phyloP scores from a whole-genome alignment of 2,888 invertebrate genomes.

The Cantharis flavilabris region DNA sequence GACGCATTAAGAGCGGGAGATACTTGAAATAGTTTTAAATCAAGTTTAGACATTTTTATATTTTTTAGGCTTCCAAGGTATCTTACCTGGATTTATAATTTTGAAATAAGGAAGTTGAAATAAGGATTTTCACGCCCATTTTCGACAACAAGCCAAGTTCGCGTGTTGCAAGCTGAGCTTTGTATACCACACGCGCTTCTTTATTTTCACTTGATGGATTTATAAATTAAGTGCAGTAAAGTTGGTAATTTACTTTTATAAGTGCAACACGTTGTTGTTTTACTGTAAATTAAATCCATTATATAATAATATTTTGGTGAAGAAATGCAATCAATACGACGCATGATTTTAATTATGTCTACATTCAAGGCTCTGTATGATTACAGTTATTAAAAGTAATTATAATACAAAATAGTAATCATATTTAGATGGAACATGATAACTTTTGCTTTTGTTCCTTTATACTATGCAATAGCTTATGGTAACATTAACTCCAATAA shows the following conservation, averaged over 20 bases:
- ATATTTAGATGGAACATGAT: not conserved
- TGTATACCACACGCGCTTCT: not conserved
- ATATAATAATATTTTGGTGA: not conserved
- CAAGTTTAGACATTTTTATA: not conserved
- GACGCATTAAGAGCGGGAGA: not conserved
- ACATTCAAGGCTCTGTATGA: not conserved
- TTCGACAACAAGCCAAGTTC: not conserved
- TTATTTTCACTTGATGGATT: not conserved
- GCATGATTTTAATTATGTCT: not conserved
- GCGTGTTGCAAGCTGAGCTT: not conserved
- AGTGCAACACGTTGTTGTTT: not conserved
- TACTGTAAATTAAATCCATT: not conserved
- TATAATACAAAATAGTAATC: not conserved
- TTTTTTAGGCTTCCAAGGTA: not conserved
- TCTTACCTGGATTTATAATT: not conserved
- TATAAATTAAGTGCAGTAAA: not conserved
- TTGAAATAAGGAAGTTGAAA: not conserved
- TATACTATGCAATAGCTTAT: not conserved
- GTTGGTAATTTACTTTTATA: not conserved
- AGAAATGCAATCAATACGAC: not conserved
- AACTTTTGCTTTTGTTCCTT: not conserved
- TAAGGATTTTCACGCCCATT: not conserved
- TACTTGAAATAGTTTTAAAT: not conserved
- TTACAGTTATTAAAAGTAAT: conserved; percentile 1
- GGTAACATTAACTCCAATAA: not conserved